Conservation (phyloP, 1,140 invertebrate genomes). For the Drosophila nigrodunni region DNA sequence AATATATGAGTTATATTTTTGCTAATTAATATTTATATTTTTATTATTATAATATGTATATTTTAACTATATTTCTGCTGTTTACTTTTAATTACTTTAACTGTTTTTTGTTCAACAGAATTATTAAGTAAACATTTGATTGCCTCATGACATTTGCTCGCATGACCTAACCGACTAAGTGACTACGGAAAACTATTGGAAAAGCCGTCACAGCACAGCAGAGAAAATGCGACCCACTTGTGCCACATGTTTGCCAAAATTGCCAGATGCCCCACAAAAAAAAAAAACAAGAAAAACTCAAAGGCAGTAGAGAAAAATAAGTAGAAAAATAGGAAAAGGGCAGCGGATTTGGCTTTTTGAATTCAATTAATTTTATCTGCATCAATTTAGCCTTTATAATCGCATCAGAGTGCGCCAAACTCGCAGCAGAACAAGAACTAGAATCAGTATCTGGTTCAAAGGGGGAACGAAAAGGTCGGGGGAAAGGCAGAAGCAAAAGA, state of each 20-base stretch:
- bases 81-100: constrained; percentile 3
- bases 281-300: constrained; percentile 14
- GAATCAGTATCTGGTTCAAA: neutral
- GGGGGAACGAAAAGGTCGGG: neutral
- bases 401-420: constrained; percentile 69
- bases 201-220: constrained; percentile 9
- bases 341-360: constrained; percentile 77
- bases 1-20: neutral
- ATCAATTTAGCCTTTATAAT: constrained; percentile 81
- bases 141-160: constrained; percentile 30
- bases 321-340: constrained; percentile 59
- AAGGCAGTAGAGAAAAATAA: constrained; percentile 35
- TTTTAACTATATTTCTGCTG: neutral
- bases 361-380: constrained; percentile 82
- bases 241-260: constrained; percentile 32
- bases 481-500: neutral
- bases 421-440: constrained; percentile 29
- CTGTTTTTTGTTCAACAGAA: neutral
- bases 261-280: constrained; percentile 33
- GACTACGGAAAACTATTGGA: constrained; percentile 40
- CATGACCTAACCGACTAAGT: constrained; percentile 44
- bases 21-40: neutral
- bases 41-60: neutral
- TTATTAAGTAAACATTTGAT: constrained; percentile 23
- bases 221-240: constrained; percentile 35